Percentiles rank a stretch among this genome's conserved stretches.
phyloP scores from a whole-genome alignment of 2,113 vertebrate genomes.

The Rana temporaria region DNA sequence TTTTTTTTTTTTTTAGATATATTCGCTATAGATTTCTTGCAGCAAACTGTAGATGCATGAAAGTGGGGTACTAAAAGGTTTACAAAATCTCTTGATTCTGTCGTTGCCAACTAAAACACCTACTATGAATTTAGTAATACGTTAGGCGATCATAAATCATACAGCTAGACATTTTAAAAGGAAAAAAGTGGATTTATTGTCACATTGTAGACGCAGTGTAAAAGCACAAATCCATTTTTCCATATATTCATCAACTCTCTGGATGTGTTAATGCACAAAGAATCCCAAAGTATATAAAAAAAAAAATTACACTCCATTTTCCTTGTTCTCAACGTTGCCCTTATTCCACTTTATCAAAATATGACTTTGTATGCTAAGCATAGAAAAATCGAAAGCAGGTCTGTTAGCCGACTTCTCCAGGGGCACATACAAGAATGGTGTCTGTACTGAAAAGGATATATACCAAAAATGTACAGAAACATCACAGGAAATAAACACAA shows the following conservation, averaged over 20 bases:
- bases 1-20: too few species aligned
- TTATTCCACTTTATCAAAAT: constrained; percentile 64
- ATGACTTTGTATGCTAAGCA: constrained; percentile 23
- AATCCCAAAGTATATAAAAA: constrained; percentile 72
- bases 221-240: constrained; percentile 85
- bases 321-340: constrained; percentile 62
- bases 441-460: background rate
- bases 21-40: constrained; percentile 50
- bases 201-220: constrained; percentile 81
- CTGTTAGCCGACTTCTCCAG: constrained; percentile 1
- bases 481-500: too few species aligned
- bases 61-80: constrained; percentile 68
- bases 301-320: constrained; percentile 60
- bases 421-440: background rate
- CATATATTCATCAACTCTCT: constrained; percentile 84
- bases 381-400: background rate
- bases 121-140: constrained; percentile 88
- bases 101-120: constrained; percentile 85
- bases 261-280: constrained; percentile 82
- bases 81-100: constrained; percentile 71
- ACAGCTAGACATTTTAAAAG: constrained; percentile 87
- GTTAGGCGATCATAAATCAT: constrained; percentile 90
- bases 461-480: background rate
- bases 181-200: constrained; percentile 87
- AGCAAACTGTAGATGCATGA: constrained; percentile 69